These are phyloP conservation scores for Podotricha telesiphe DNA, from an alignment of 2,888 invertebrate genomes.

Conservation along the genomic window DNA sequence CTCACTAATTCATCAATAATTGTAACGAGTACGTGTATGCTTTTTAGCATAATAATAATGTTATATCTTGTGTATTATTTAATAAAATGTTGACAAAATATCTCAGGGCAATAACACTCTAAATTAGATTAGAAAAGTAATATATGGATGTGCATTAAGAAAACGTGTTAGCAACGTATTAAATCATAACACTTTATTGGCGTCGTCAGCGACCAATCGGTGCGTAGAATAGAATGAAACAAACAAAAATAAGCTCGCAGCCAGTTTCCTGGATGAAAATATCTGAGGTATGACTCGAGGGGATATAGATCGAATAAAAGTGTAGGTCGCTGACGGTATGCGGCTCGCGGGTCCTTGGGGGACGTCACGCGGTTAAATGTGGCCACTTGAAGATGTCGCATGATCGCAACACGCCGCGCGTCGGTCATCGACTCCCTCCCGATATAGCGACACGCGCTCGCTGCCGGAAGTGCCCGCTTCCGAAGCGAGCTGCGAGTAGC, in stretches of 20 bases:
- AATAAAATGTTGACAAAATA: background rate
- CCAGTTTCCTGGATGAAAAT: constrained; percentile 24
- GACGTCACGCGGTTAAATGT: constrained; percentile 39
- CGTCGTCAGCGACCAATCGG: background rate
- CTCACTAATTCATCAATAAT: background rate
- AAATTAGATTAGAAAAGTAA: background rate
- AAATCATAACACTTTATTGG: constrained; percentile 8
- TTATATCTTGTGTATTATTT: background rate
- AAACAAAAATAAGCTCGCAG: constrained; percentile 14
- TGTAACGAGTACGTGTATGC: background rate
- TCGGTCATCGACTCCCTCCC: constrained; percentile 42
- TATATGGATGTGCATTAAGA: background rate
- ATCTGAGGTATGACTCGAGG: constrained; percentile 29
- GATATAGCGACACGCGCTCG: too few relatives aligned
- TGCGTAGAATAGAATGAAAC: constrained; percentile 9
- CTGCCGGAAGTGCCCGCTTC: constrained; percentile 38
- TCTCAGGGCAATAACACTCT: background rate
- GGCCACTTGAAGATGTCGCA: constrained; percentile 35
- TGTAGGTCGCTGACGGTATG: constrained; percentile 15
- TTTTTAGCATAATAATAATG: background rate
- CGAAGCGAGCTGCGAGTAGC: constrained; percentile 25
- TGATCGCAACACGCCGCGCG: constrained; percentile 52
- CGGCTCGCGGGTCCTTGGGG: constrained; percentile 33
- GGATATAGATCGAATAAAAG: constrained; percentile 22
- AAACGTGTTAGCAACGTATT: constrained; percentile 1